Percentiles rank a stretch among this genome's conserved stretches.
Evolutionary conservation across 2,888 invertebrate genomes (phyloP).

Genomic region (Didymodactylos carnosus): DNA sequence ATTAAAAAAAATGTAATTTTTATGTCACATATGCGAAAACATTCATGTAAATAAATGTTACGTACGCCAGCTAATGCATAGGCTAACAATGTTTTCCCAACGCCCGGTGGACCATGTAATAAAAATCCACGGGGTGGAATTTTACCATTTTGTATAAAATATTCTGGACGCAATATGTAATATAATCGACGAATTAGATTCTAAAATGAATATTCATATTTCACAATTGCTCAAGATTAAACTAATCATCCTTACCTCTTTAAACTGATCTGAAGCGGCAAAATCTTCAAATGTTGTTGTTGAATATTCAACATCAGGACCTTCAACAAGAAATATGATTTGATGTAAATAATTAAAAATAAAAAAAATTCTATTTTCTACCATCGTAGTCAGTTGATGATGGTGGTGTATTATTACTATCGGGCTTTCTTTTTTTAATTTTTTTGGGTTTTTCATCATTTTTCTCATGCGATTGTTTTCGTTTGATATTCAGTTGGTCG

Average conservation of each 20-base stretch:
- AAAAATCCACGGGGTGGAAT: slow-evolving; percentile 71
- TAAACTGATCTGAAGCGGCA: slow-evolving; percentile 42
- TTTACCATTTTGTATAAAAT: slow-evolving; percentile 62
- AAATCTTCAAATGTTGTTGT: slow-evolving; percentile 49
- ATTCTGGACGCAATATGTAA: slow-evolving; percentile 69
- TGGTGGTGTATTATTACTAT: no score
- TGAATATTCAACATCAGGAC: slow-evolving; percentile 22
- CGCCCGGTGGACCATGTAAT: slow-evolving; percentile 84
- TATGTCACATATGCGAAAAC: background rate
- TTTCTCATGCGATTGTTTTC: background rate
- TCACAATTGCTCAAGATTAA: background rate
- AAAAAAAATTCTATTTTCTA: no score
- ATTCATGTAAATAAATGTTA: background rate
- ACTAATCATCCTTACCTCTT: background rate
- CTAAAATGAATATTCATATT: slow-evolving; percentile 21
- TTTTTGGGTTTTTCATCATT: no score
- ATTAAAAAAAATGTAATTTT: background rate
- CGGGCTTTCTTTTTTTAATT: no score
- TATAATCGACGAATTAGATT: slow-evolving; percentile 54
- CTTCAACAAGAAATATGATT: slow-evolving; percentile 17
- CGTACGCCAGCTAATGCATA: slow-evolving; percentile 37
- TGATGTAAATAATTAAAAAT: no score
- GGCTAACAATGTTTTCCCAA: slow-evolving; percentile 47
- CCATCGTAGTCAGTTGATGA: background rate
- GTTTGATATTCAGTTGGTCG: background rate